A percentile compares a stretch with the other conserved stretches of the same genome.
These are phyloP conservation scores for Drosophila greeni DNA, from an alignment of 2,888 invertebrate genomes.

Conservation along the genomic window DNA sequence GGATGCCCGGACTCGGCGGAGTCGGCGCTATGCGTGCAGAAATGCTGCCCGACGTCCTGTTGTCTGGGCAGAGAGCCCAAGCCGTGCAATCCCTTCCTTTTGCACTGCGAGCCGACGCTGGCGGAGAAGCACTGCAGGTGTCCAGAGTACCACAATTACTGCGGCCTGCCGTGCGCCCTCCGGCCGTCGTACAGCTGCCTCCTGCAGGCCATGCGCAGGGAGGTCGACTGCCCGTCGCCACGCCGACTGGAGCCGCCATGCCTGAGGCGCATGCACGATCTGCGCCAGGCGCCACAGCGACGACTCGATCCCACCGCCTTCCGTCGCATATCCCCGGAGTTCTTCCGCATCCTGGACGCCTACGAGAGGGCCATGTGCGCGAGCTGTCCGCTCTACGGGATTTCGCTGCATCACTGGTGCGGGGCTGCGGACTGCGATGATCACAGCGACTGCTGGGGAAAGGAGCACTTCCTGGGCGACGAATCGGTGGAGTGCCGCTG, in stretches of 20 bases:
- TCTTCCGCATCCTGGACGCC: slow-evolving; percentile 55
- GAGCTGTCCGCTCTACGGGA: slow-evolving; percentile 60
- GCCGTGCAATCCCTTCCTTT: slow-evolving; percentile 10
- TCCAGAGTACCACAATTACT: not conserved
- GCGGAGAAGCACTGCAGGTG: not conserved
- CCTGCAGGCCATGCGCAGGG: slow-evolving; percentile 3
- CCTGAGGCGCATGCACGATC: slow-evolving; percentile 33
- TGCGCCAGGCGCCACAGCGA: slow-evolving; percentile 48
- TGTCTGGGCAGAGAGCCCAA: not conserved
- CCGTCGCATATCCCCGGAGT: slow-evolving; percentile 71
- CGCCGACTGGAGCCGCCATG: slow-evolving; percentile 36
- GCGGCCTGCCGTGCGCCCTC: not conserved
- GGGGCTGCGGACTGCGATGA: slow-evolving; percentile 25
- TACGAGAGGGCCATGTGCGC: slow-evolving; percentile 58
- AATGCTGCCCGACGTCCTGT: not conserved
- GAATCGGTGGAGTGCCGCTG: too few relatives aligned
- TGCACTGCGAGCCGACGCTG: not conserved
- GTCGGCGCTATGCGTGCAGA: not conserved
- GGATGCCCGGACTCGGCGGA: not conserved
- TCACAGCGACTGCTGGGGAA: not conserved
- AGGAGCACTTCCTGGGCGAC: slow-evolving; percentile 42
- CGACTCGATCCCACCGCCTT: slow-evolving; percentile 54
- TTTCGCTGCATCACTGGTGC: slow-evolving; percentile 38
- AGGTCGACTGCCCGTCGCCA: slow-evolving; percentile 7
- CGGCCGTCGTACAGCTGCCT: not conserved